These are phyloP conservation scores for Metopolophium dirhodum DNA, from an alignment of 1,140 invertebrate genomes.

Conservation along the genomic window DNA sequence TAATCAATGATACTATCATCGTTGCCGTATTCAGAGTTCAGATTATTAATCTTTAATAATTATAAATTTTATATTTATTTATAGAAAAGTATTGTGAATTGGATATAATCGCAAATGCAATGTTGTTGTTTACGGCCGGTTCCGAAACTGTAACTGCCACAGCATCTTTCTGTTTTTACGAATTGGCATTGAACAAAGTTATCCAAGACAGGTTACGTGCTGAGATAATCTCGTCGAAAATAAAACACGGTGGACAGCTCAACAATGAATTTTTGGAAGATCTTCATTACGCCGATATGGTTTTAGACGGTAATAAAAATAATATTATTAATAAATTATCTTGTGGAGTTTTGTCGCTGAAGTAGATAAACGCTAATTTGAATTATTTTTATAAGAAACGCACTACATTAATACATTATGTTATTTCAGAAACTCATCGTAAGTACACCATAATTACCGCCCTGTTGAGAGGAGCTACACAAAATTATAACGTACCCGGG, in stretches of 20 bases:
- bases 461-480: constrained; percentile 65
- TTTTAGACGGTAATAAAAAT: constrained; percentile 63
- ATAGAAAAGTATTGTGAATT: not conserved
- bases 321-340: too few relatives aligned
- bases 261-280: constrained; percentile 66
- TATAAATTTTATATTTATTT: not conserved
- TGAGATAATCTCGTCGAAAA: constrained; percentile 67
- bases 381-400: too few relatives aligned
- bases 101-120: constrained; percentile 57
- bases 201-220: constrained; percentile 68
- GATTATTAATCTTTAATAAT: too few relatives aligned
- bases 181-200: constrained; percentile 69
- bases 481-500: constrained; percentile 66
- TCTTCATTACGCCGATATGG: constrained; percentile 67
- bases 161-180: constrained; percentile 67
- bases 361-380: too few relatives aligned
- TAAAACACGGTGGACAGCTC: constrained; percentile 63
- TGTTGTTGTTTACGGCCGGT: constrained; percentile 67
- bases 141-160: constrained; percentile 71
- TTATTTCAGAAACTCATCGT: constrained; percentile 40
- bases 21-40: too few relatives aligned
- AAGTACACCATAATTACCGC: constrained; percentile 65
- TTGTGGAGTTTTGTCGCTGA: too few relatives aligned
- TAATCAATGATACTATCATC: too few relatives aligned
- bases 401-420: not conserved